Base-by-base conservation (phyloP, 2,888 invertebrate genomes). In the Ophonus ardosiacus region DNA sequence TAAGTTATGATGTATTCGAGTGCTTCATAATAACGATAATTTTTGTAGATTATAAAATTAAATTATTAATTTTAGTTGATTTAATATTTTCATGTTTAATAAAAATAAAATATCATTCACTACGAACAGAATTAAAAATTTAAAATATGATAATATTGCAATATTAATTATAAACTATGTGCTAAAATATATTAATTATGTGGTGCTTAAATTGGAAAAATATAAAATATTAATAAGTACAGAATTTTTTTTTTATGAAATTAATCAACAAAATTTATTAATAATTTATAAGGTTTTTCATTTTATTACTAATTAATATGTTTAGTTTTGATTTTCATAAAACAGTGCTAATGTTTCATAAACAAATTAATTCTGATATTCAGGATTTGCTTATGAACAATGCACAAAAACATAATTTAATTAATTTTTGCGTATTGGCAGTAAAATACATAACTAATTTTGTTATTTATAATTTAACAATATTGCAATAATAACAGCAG, bases 311-410 rank as follows among this genome's bases (percentile, higher is more conserved):
- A 61, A 61, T 61, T 17, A 51, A 51, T 61, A 61, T 17, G 18
- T 61, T 61, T 15, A 3, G 15, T 17, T 61, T 17, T 61, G 8
- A 61, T 15, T 17, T 61, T 61, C 59, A 61, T 61, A 61, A 61
- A 61, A 61, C 15, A 61, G 18, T 61, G 6, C 1, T 4, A 51
- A 51, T 18, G 59, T 61, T 61, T 61, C 17, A 61, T 61, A 61
- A 18, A 61, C 59, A 61, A 61, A 61, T 18, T 61, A 61, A 61
- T 61, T 61, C 18, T 15, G 15, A 61, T 61, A 61, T 61, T 18
- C 17, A 18, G 31, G 31, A 21, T 31, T 31, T 31, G 31, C 4
- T 51, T 51, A 51, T 51, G 10, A 51, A 51, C 43, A 51, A 51
- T 51, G 43, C 13, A 1, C 43, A 51, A 51, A 10, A 51, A 51